Conservation (phyloP, 2,797 vertebrate genomes). For the Propithecus deckenii region DNA sequence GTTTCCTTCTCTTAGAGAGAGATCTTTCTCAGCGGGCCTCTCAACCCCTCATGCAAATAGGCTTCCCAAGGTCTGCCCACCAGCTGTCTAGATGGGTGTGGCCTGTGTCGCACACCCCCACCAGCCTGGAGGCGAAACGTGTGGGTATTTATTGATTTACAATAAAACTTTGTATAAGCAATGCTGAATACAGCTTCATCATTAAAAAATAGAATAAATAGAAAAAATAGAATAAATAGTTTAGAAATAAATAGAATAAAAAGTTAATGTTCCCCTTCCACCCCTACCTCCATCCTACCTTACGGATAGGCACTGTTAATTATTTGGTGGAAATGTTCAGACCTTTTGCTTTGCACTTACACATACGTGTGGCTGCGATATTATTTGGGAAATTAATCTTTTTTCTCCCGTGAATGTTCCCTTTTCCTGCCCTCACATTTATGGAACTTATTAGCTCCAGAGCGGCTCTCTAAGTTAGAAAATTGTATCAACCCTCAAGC, state of each 20-base stretch:
- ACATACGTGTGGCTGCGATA: neutral
- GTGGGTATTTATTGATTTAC: neutral
- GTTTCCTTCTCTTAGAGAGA: neutral
- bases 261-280: neutral
- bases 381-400: neutral
- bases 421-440: neutral
- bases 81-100: neutral
- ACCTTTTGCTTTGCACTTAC: neutral
- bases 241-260: neutral
- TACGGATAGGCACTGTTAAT: neutral
- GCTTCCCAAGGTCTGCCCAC: neutral
- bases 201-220: neutral
- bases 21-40: neutral
- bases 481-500: neutral
- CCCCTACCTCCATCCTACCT: neutral
- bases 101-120: neutral
- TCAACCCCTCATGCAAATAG: neutral
- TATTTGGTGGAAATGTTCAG: slow-evolving; percentile 27
- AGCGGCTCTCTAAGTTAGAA: neutral
- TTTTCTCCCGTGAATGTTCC: neutral
- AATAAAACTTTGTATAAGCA: neutral
- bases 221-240: neutral
- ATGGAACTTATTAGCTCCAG: neutral
- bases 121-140: neutral
- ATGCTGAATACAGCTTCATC: neutral